phyloP scores from a whole-genome alignment of 2,888 invertebrate genomes.

The Harpalus rufipes region DNA sequence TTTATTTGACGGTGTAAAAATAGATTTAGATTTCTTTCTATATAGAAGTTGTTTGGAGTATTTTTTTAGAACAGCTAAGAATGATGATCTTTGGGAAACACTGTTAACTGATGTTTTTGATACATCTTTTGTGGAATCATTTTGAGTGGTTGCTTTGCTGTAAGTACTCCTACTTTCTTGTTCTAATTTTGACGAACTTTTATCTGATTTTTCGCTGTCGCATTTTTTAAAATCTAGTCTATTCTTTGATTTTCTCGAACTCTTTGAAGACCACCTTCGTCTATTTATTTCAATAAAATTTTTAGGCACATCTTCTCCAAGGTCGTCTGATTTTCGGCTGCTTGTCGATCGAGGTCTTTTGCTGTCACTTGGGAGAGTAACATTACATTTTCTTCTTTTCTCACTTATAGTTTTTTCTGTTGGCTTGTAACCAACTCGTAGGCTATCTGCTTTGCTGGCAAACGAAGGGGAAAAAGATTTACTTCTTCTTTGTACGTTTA shows the following conservation, averaged over 20 bases:
- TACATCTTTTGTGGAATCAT: neutral
- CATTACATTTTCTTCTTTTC: neutral
- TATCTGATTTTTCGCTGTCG: neutral
- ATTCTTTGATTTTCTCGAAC: neutral
- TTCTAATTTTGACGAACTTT: neutral
- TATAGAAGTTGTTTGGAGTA: constrained; percentile 21
- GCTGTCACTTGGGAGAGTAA: neutral
- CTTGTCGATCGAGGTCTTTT: neutral
- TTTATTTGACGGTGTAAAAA: neutral
- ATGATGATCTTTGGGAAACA: neutral
- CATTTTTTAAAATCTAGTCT: neutral
- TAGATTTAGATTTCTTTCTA: constrained; percentile 7
- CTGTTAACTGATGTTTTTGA: neutral
- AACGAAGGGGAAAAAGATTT: neutral
- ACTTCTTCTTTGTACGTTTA: neutral
- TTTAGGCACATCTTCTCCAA: neutral
- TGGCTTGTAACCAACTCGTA: neutral
- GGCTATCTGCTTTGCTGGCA: neutral
- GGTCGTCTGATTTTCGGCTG: neutral
- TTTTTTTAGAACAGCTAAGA: constrained; percentile 5
- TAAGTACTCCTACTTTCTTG: neutral
- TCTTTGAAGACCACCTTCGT: neutral
- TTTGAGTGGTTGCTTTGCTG: neutral
- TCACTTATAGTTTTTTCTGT: neutral
- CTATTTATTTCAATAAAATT: constrained; percentile 6